Evolutionary conservation across 53 echinoderm and acorn worm species (phyloP), one percentile per base, ranked within the genome.

Genomic region (Temnopleurus reevesii): DNA sequence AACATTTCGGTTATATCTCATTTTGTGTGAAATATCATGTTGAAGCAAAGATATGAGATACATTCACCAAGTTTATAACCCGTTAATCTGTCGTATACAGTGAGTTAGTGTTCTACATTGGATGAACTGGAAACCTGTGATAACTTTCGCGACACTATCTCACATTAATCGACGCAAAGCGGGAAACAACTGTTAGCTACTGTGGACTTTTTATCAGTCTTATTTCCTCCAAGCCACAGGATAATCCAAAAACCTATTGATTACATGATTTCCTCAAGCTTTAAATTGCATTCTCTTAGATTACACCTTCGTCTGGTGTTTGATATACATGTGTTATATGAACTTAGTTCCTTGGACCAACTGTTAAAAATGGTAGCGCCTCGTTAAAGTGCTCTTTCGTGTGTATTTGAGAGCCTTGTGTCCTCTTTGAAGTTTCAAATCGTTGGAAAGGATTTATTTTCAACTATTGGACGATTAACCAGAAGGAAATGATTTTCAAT

Each of bases 131-230:
- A n/a, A n/a, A n/a, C n/a, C n/a, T n/a, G n/a, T n/a, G n/a, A n/a
- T n/a, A n/a, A n/a, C n/a, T n/a, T 63, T 63, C 6, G 33, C 31
- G 4, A 17, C 3, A 61, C 30, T 27, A 4, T 61, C 15, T 61
- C 61, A 61, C 30, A 12, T 30, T 31, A 17, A 28, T 5, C 31
- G 61, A 66, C 38, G 19, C 49, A 0, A n/a, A 66, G 38, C n/a
- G n/a, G 71, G 41, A 66, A 41, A 4, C 38, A 38, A 36, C 21
- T 18, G 41, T n/a, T 5, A n/a, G 71, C 71, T 66, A 38, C 71
- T 21, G 71, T 71, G 63, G 17, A 5, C 33, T 29, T 71, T 71
- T 71, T 71, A 71, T 71, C 71, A 21, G 71, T 71, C 43, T 71
- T 41, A 71, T 41, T 71, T 71, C 71, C 71, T 25, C 41, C 41